These are phyloP conservation scores for Lamellibrachia columna DNA, from an alignment of 2,888 invertebrate genomes.

Conservation along the genomic window DNA sequence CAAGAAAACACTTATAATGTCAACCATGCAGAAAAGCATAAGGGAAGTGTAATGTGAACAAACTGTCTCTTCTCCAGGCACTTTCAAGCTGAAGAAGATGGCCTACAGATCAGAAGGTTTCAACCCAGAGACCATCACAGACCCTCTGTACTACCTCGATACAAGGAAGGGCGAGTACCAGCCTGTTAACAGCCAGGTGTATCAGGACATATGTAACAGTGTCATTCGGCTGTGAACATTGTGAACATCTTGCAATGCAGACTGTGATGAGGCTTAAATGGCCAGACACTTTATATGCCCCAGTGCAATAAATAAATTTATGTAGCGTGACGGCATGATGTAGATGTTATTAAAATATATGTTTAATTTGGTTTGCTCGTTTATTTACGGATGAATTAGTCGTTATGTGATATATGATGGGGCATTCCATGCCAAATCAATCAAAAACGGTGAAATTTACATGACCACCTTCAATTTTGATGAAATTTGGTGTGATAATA, in stretches of 20 bases:
- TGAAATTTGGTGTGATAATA: too few species aligned
- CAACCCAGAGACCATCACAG: slow-evolving; percentile 71
- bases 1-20: background rate
- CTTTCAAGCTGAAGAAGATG: slow-evolving; percentile 91
- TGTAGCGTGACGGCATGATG: too few species aligned
- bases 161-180: slow-evolving; percentile 76
- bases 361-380: too few species aligned
- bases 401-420: too few species aligned
- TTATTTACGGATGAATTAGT: too few species aligned
- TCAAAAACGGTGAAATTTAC: too few species aligned
- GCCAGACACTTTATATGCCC: too few species aligned
- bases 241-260: background rate
- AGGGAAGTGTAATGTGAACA: background rate
- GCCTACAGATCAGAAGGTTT: slow-evolving; percentile 87
- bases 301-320: too few species aligned
- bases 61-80: slow-evolving; percentile 74
- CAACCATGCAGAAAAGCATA: background rate
- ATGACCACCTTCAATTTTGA: too few species aligned
- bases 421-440: too few species aligned
- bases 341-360: too few species aligned
- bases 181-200: slow-evolving; percentile 76
- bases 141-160: slow-evolving; percentile 81
- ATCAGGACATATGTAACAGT: slow-evolving; percentile 79
- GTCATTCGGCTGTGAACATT: slow-evolving; percentile 56
- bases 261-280: too few species aligned